These are phyloP conservation scores for Teleiodes luculella DNA, from an alignment of 2,888 invertebrate species.

Conservation along the genomic window DNA sequence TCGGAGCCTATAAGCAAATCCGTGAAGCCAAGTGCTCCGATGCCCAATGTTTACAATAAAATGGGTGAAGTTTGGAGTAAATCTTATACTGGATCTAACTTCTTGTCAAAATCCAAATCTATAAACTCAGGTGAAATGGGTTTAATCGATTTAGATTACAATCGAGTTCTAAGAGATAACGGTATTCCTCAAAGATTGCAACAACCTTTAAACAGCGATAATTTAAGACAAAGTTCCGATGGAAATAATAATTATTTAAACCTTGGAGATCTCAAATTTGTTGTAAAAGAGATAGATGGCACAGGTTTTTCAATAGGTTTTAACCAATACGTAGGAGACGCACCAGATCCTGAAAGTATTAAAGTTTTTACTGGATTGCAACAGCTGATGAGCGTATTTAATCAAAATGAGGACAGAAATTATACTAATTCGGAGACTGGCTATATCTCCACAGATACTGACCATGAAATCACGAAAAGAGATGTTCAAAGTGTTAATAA, in stretches of 20 bases:
- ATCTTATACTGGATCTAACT: constrained; percentile 37
- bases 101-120: constrained; percentile 42
- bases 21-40: constrained; percentile 20
- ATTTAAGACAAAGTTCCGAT: constrained; percentile 27
- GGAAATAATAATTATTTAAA: constrained; percentile 34
- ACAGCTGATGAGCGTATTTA: constrained; percentile 51
- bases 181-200: constrained; percentile 58
- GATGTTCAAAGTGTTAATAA: neutral
- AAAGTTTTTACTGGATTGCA: constrained; percentile 58
- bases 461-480: constrained; percentile 2
- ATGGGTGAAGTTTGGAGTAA: constrained; percentile 42
- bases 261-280: constrained; percentile 49
- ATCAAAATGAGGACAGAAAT: constrained; percentile 33
- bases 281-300: constrained; percentile 58
- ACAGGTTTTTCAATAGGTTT: constrained; percentile 63
- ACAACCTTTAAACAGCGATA: constrained; percentile 47
- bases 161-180: constrained; percentile 37
- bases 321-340: constrained; percentile 57
- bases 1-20: constrained; percentile 50
- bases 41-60: constrained; percentile 33
- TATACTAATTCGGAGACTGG: neutral
- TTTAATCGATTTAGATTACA: constrained; percentile 48
- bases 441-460: neutral
- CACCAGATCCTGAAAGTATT: constrained; percentile 57
- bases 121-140: constrained; percentile 59